Base-by-base conservation (phyloP, 2,888 invertebrate species). In the Brenthis hecate region DNA sequence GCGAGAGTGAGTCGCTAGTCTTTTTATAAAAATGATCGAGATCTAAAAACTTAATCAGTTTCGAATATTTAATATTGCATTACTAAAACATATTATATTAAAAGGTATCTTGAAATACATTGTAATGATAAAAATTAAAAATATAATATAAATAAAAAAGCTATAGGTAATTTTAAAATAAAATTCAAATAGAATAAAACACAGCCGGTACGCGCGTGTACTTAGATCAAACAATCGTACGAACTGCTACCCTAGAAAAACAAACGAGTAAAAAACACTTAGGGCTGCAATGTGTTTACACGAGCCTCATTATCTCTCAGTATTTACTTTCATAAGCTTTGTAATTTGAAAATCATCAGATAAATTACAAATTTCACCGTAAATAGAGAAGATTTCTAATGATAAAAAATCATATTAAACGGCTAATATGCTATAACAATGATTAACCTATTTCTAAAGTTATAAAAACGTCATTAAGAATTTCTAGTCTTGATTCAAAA, bases 181-280 rank as follows among this genome's bases (percentile, higher is more conserved):
- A 56, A 65, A 62, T 58, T 65, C 48, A 65, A 68, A 36, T 56
- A 57, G 51, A 54, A 66, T 54, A 66, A 70, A 70, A 64, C n/a
- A 60, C 68, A 66, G 60, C 75, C 77, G 75, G 77, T 74, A 72
- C 75, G 80, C 71, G 78, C 76, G 72, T 78, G 77, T 82, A 84
- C 83, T 85, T 80, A 85, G 85, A 85, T 83, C 82, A 82, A 86
- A 85, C 85, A 83, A 81, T 82, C 82, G 78, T 74, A 79, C 83
- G 85, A 85, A 85, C 82, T 80, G 81, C 80, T 84, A 80, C 80
- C 77, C 82, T 82, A 85, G 80, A 84, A 87, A 88, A 89, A 85
- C 84, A 91, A 87, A 89, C 80, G 77, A 77, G 56, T 68, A 58
- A 66, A 74, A 66, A 71, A 63, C 65, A 68, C 56, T 61, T 64